Evolutionary conservation across 2,113 vertebrate species (phyloP).

Genomic region (Colaptes auratus): DNA sequence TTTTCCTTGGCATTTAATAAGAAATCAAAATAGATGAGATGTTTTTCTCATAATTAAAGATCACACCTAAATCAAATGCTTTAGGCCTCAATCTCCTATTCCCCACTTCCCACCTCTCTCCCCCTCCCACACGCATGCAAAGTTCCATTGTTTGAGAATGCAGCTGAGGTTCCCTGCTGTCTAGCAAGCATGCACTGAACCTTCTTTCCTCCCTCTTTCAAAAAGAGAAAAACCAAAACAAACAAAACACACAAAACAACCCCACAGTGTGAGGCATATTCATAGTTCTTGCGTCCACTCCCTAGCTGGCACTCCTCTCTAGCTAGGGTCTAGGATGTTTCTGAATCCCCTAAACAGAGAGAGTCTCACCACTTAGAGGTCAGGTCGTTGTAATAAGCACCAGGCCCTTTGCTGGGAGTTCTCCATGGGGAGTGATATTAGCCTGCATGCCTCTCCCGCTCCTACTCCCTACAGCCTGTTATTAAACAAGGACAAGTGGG

Average conservation of each 20-base stretch:
- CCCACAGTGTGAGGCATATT: not conserved
- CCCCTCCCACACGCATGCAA: conserved; percentile 16
- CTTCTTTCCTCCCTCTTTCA: not conserved
- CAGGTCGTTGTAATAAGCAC: conserved; percentile 49
- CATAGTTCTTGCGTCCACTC: accelerated
- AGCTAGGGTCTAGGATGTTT: not conserved
- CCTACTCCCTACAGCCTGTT: conserved; percentile 36
- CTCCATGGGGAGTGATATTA: not conserved
- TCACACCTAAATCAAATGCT: conserved; percentile 29
- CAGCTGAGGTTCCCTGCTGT: conserved; percentile 29
- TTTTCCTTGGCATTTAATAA: not conserved
- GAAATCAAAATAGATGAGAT: conserved; percentile 51
- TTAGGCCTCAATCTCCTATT: not conserved
- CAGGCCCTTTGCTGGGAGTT: conserved; percentile 1
- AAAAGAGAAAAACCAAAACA: not conserved
- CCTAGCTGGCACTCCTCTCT: not conserved
- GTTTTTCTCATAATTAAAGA: conserved; percentile 22
- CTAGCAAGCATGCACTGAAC: not conserved
- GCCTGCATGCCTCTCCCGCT: not conserved
- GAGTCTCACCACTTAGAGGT: conserved; percentile 45
- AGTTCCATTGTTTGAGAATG: conserved; percentile 27
- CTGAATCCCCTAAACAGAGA: conserved; percentile 55
- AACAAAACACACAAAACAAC: not conserved
- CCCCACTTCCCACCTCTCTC: not conserved
- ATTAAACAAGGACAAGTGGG: conserved; percentile 63